phyloP scores from a whole-genome alignment of 2,113 vertebrate genomes.

The Chloebia gouldiae region DNA sequence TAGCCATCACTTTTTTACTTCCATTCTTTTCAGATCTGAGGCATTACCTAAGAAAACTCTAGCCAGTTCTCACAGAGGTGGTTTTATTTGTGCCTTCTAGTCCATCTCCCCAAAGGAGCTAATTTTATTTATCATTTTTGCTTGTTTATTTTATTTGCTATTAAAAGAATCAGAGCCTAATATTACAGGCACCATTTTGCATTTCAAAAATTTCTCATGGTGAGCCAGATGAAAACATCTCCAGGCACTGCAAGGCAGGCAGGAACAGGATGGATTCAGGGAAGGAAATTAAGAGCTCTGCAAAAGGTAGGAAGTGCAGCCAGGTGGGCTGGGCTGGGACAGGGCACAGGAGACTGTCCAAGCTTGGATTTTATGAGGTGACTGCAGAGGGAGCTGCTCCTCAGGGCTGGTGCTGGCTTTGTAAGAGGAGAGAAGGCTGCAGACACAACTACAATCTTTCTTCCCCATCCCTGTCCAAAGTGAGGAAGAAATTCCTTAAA shows the following conservation, averaged over 20 bases:
- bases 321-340: background rate
- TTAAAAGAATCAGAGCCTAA: background rate
- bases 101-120: background rate
- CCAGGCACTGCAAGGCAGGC: background rate
- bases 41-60: background rate
- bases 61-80: background rate
- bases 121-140: background rate
- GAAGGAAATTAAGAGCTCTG: background rate
- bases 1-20: background rate
- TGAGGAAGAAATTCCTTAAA: background rate
- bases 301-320: background rate
- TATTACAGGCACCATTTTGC: conserved; percentile 3
- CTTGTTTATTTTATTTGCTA: background rate
- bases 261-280: background rate
- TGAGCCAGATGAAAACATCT: background rate
- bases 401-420: background rate
- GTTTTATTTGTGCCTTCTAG: background rate
- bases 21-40: background rate
- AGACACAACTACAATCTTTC: background rate
- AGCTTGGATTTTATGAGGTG: background rate
- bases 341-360: background rate
- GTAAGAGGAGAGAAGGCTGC: background rate
- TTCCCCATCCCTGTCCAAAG: background rate
- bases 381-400: conserved; percentile 49
- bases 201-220: background rate